These are phyloP conservation scores for Prunella fulvescens DNA, from an alignment of 2,113 vertebrate species.

Conservation along the genomic window DNA sequence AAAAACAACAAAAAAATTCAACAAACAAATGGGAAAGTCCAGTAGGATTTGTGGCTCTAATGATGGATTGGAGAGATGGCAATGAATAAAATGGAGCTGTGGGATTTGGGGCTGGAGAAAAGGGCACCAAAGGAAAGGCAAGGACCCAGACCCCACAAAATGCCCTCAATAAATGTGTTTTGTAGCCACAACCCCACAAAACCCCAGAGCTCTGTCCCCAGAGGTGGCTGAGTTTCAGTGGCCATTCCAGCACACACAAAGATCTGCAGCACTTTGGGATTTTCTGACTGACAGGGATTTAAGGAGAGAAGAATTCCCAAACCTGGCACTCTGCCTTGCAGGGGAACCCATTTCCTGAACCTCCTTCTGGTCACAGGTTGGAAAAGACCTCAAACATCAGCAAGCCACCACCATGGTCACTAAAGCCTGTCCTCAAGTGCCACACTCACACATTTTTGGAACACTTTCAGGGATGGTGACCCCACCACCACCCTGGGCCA, in stretches of 20 bases:
- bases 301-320: not conserved
- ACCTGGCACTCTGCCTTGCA: not conserved
- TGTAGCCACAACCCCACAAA: not conserved
- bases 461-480: not conserved
- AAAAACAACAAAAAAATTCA: not conserved
- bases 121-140: not conserved
- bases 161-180: not conserved
- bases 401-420: not conserved
- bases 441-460: not conserved
- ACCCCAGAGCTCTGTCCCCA: not conserved
- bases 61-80: not conserved
- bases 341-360: not conserved
- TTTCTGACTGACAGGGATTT: not conserved
- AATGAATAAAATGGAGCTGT: not conserved
- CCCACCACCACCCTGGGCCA: not conserved
- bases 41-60: not conserved
- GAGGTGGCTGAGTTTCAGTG: not conserved
- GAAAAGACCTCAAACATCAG: not conserved
- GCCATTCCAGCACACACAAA: not conserved
- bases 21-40: not conserved
- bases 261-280: not conserved
- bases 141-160: not conserved
- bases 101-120: not conserved
- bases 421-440: not conserved
- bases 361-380: not conserved